These are phyloP conservation scores for Nyctibius grandis DNA, from an alignment of 2,797 vertebrate genomes.

Conservation along the genomic window DNA sequence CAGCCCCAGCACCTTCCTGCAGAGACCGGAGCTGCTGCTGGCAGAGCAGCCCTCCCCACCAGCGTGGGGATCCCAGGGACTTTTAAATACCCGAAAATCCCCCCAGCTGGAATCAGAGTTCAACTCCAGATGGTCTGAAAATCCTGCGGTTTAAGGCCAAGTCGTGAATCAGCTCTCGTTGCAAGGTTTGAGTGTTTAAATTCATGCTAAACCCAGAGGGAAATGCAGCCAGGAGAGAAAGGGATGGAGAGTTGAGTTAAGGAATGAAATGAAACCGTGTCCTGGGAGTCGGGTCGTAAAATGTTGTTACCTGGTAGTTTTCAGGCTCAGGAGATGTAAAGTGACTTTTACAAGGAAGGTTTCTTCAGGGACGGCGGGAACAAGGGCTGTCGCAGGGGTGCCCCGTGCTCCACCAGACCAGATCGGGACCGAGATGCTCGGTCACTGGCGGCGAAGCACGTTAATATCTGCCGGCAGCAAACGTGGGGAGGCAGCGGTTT, in stretches of 20 bases:
- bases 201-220: not conserved
- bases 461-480: not conserved
- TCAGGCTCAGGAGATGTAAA: not conserved
- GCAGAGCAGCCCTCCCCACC: not conserved
- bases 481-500: not conserved
- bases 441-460: rapidly evolving
- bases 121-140: not conserved
- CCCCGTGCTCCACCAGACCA: rapidly evolving
- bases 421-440: rapidly evolving
- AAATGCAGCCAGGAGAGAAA: not conserved
- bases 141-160: not conserved
- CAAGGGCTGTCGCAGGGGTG: not conserved
- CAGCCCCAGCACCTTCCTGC: not conserved
- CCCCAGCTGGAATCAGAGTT: not conserved
- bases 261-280: not conserved
- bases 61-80: not conserved
- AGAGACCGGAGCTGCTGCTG: not conserved
- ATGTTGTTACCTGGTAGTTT: not conserved
- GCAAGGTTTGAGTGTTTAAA: slow-evolving; percentile 40
- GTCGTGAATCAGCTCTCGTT: not conserved
- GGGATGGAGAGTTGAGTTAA: not conserved
- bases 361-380: not conserved
- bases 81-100: not conserved
- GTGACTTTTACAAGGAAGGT: not conserved
- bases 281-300: not conserved